Percentiles rank a stretch among this genome's conserved stretches.
Evolutionary conservation across 2,797 vertebrate genomes (phyloP).

Genomic region (Pseudochirops corinnae): DNA sequence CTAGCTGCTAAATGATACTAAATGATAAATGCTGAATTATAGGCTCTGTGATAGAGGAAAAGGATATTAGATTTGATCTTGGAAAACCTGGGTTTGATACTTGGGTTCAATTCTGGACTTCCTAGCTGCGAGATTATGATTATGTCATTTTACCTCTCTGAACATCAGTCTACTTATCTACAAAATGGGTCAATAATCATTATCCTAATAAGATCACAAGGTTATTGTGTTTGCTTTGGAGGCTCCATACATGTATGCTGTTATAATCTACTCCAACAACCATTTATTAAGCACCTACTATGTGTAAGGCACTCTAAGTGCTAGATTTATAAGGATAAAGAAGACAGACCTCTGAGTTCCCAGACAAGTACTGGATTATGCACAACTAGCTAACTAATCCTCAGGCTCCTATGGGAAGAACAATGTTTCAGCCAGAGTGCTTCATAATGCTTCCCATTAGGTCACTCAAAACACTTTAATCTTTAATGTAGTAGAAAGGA

Average conservation of each 20-base stretch:
- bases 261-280: not conserved
- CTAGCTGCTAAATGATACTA: not conserved
- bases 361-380: not conserved
- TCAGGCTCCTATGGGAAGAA: not conserved
- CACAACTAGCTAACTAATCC: not conserved
- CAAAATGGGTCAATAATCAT: not conserved
- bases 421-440: not conserved
- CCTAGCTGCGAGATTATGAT: not conserved
- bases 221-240: not conserved
- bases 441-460: not conserved
- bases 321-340: too few relatives aligned
- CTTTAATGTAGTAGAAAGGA: not conserved
- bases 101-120: not conserved
- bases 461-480: not conserved
- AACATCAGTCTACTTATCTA: not conserved
- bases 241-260: not conserved
- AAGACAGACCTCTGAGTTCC: not conserved
- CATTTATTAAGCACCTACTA: not conserved
- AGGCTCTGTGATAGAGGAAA: not conserved
- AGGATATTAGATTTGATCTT: not conserved
- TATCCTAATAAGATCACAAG: not conserved
- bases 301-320: not conserved
- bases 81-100: not conserved
- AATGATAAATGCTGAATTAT: not conserved
- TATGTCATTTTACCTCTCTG: not conserved